Evolutionary conservation across 2,113 vertebrate species (phyloP), one percentile per base, ranked within the genome.

Genomic region (Macquaria australasica): DNA sequence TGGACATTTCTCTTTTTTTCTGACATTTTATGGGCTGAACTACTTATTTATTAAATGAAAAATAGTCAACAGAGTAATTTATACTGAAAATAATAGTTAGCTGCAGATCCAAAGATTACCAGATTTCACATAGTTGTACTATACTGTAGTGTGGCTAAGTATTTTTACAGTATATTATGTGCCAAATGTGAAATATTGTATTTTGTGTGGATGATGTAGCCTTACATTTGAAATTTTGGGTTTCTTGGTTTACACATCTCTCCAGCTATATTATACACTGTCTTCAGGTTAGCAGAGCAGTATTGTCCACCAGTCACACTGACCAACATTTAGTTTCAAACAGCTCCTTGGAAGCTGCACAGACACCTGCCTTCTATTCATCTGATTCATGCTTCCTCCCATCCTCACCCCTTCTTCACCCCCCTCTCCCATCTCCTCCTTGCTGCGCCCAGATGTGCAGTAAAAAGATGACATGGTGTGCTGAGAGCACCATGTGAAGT

Each of bases 401-500:
- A 18, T 71, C 39, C 37, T 72, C 41, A 50, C 23, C 48, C 62
- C 15, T 18, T 74, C 45, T 76, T 78, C 72, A 81, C 63, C 50
- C n/a, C 31, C 50, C 41, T 28, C 31, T 50, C 59, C 41, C 53
- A 28, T 31, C 21, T 60, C 59, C 28, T 71, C 28, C 71, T 70
- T 3, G 31, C 66, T 41, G 56, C 3, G 2, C 82, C 43, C 60
- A 67, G 63, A 82, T 79, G 84, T 81, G 79, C 45, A 73, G 56
- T 81, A 83, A 82, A 82, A 73, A 77, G 62, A 63, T 83, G 84
- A 84, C 77, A 73, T 81, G 73, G 16, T 81, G 73, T 77, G 63
- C 64, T 37, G 76, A 51, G 75, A 84, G 43, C 55, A 64, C 41
- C 74, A 70, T 39, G 31, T 64, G 70, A 85, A 80, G 72, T 76